Conservation (phyloP, 2,113 vertebrate genomes). For the Desmodus rotundus region DNA sequence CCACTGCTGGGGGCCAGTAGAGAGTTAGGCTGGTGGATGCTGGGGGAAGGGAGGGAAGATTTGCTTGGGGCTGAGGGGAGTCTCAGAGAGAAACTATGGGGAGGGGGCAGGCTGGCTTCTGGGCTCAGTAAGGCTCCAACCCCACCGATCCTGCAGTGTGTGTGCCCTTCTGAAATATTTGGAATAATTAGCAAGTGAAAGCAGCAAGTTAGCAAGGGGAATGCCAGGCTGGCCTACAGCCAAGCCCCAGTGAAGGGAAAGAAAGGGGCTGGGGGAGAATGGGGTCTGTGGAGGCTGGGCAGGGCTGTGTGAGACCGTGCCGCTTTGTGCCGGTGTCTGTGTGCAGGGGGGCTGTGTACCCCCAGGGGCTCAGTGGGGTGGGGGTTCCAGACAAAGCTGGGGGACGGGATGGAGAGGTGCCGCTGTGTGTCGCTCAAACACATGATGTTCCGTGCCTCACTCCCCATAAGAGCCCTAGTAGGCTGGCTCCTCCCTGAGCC, state of each 20-base stretch:
- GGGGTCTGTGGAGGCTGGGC: slow-evolving; percentile 56
- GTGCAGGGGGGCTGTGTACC: background rate
- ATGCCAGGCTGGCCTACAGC: slow-evolving; percentile 78
- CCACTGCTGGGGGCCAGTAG: background rate
- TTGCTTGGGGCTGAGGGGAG: background rate
- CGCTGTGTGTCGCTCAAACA: no score
- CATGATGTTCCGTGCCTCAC: background rate
- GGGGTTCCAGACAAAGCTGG: background rate
- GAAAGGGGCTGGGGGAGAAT: slow-evolving; percentile 71
- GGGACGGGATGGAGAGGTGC: background rate
- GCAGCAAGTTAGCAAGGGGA: slow-evolving; percentile 53
- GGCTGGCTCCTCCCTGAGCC: background rate
- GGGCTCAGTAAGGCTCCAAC: background rate
- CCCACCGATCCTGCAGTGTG: background rate
- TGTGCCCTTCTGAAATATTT: slow-evolving; percentile 77
- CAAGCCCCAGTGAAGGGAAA: slow-evolving; percentile 57
- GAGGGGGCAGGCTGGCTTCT: background rate
- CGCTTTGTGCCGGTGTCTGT: background rate
- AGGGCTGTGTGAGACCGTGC: background rate
- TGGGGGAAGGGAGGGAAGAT: background rate
- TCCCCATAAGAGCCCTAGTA: background rate
- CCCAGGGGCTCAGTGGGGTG: background rate
- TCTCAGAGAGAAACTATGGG: slow-evolving; percentile 47
- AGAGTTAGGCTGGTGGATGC: background rate
- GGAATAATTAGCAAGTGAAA: slow-evolving; percentile 88